Conservation (phyloP, 2,888 invertebrate genomes). For the Drosophila pseudotalamancana region DNA sequence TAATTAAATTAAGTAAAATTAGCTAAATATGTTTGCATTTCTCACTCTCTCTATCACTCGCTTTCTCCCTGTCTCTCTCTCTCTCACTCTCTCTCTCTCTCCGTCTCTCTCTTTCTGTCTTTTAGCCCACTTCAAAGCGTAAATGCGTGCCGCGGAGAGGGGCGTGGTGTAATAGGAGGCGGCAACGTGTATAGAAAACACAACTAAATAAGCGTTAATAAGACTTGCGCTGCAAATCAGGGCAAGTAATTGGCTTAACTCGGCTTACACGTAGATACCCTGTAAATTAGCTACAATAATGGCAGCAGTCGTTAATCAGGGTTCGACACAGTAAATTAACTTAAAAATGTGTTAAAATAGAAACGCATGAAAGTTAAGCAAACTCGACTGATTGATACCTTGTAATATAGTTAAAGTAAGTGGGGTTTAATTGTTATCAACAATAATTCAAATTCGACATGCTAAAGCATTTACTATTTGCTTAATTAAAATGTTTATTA, state of each 20-base stretch:
- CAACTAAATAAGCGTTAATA: slow-evolving; percentile 44
- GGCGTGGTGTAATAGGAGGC: too few species aligned
- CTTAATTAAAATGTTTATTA: too few species aligned
- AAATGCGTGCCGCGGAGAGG: slow-evolving; percentile 10
- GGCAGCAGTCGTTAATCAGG: not conserved
- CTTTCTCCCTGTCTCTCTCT: not conserved
- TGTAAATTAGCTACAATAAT: slow-evolving; percentile 10
- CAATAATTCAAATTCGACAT: too few species aligned
- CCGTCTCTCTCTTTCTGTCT: not conserved
- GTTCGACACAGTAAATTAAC: not conserved
- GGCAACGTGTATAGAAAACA: too few species aligned
- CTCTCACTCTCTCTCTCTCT: not conserved
- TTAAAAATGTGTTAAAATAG: not conserved
- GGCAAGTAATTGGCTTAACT: slow-evolving; percentile 23
- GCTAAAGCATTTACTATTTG: too few species aligned
- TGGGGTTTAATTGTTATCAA: too few species aligned
- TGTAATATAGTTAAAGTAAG: not conserved
- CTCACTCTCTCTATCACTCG: not conserved
- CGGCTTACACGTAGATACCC: slow-evolving; percentile 26
- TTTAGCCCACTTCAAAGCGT: slow-evolving; percentile 28
- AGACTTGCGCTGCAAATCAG: slow-evolving; percentile 23
- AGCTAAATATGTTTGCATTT: slow-evolving; percentile 75
- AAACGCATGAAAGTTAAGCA: too few species aligned
- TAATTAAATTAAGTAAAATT: slow-evolving; percentile 79
- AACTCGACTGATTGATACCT: not conserved